A percentile compares a stretch with the other conserved stretches of the same genome.
These are phyloP conservation scores for Incurvaria masculella DNA, from an alignment of 2,888 invertebrate species.

Conservation along the genomic window DNA sequence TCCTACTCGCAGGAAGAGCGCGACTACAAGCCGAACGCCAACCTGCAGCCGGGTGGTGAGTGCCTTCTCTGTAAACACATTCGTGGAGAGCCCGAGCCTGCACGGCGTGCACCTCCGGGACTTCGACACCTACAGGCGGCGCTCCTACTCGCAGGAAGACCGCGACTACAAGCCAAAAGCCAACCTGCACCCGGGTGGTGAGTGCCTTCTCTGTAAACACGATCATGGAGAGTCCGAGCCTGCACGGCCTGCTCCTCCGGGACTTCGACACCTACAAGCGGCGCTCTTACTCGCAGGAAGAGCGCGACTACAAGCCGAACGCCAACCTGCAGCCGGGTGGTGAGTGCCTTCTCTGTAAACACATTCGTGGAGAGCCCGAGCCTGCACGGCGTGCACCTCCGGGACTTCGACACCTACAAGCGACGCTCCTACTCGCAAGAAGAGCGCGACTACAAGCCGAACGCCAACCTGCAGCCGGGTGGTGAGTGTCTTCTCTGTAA, in stretches of 20 bases:
- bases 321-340: slow-evolving; percentile 48
- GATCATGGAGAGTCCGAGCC: slow-evolving; percentile 51
- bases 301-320: slow-evolving; percentile 63
- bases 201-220: too few relatives aligned
- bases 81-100: slow-evolving; percentile 55
- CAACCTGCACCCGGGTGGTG: slow-evolving; percentile 43
- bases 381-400: slow-evolving; percentile 59
- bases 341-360: slow-evolving; percentile 22
- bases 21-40: slow-evolving; percentile 62
- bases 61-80: slow-evolving; percentile 24
- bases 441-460: slow-evolving; percentile 63
- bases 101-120: slow-evolving; percentile 61
- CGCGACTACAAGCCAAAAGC: slow-evolving; percentile 64
- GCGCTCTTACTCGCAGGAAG: slow-evolving; percentile 54
- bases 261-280: slow-evolving; percentile 73
- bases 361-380: slow-evolving; percentile 54
- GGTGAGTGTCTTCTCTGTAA: slow-evolving; percentile 26
- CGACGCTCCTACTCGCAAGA: slow-evolving; percentile 57
- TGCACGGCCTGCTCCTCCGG: slow-evolving; percentile 62
- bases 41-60: slow-evolving; percentile 44
- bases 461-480: slow-evolving; percentile 48
- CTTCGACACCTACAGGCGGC: slow-evolving; percentile 67
- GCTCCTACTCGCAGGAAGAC: slow-evolving; percentile 55
- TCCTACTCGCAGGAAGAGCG: slow-evolving; percentile 56
- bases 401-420: slow-evolving; percentile 71